Percentiles rank a stretch among this genome's conserved stretches.
Evolutionary conservation across 2,888 invertebrate species (phyloP).

Genomic region (Empis stercorea): DNA sequence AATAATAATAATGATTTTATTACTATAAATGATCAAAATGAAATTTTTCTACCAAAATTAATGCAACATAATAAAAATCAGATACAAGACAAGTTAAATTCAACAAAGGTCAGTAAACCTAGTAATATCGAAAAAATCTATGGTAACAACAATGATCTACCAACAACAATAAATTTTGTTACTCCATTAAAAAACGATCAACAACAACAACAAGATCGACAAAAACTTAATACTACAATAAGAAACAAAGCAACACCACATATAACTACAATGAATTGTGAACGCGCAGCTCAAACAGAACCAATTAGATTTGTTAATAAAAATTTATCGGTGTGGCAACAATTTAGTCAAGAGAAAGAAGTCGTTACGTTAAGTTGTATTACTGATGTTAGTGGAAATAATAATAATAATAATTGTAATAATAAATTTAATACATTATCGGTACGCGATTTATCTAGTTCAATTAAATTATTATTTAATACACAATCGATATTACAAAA

Average conservation of each 20-base stretch:
- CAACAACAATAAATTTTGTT: conserved; percentile 3
- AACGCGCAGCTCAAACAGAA: neutral
- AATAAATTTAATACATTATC: neutral
- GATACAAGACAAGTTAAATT: neutral
- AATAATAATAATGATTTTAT: neutral
- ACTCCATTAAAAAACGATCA: neutral
- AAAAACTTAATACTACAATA: neutral
- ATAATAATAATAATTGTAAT: no score
- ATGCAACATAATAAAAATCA: neutral
- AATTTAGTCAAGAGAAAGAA: neutral
- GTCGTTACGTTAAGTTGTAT: neutral
- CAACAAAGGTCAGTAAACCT: conserved; percentile 1
- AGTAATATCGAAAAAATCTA: conserved; percentile 1
- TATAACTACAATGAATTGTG: neutral
- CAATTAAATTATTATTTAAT: neutral
- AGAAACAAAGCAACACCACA: neutral
- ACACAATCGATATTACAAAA: neutral
- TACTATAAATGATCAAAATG: neutral
- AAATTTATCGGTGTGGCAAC: neutral
- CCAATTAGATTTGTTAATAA: neutral
- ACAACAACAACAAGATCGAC: neutral
- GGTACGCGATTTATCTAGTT: neutral
- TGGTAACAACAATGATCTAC: conserved; percentile 5
- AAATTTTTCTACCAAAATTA: neutral
- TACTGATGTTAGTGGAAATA: neutral